Evolutionary conservation across 2,113 vertebrate genomes (phyloP).

Genomic region (Rattus rattus): DNA sequence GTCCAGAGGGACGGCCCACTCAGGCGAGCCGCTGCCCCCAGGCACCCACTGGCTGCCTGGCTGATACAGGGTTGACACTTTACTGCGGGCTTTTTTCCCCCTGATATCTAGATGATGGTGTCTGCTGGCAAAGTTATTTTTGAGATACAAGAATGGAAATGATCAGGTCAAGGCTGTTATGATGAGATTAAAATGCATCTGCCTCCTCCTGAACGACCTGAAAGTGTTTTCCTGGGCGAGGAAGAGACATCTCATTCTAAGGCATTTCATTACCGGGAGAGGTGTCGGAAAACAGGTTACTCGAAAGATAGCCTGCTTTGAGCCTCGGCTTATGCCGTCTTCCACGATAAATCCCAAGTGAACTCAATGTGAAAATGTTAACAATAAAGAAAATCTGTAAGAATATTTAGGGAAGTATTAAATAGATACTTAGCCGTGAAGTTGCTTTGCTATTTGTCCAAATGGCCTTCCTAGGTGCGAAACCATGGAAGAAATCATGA

Average conservation of each 20-base stretch:
- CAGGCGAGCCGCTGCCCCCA: not conserved
- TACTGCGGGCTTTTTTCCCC: not conserved
- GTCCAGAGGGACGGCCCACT: not conserved
- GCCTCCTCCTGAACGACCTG: constrained; percentile 28
- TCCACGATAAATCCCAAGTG: constrained; percentile 57
- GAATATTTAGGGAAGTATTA: constrained; percentile 61
- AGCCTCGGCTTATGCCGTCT: not conserved
- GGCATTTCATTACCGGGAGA: constrained; percentile 71
- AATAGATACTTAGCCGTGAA: not conserved
- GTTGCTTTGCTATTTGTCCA: not conserved
- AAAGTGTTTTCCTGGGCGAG: constrained; percentile 33
- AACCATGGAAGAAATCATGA: not conserved
- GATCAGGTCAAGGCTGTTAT: not conserved
- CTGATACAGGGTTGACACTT: not conserved
- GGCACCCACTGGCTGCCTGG: not conserved
- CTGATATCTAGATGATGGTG: constrained; percentile 26
- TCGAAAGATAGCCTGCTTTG: constrained; percentile 41
- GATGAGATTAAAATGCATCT: constrained; percentile 34
- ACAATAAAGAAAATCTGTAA: constrained; percentile 1
- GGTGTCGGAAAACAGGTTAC: constrained; percentile 58
- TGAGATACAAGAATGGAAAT: constrained; percentile 48
- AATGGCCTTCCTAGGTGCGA: constrained; percentile 2
- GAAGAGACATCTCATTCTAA: constrained; percentile 58
- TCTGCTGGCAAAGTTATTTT: constrained; percentile 54
- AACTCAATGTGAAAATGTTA: constrained; percentile 41